Evolutionary conservation across 2,888 invertebrate species (phyloP).

Genomic region (Xylophagus ater): DNA sequence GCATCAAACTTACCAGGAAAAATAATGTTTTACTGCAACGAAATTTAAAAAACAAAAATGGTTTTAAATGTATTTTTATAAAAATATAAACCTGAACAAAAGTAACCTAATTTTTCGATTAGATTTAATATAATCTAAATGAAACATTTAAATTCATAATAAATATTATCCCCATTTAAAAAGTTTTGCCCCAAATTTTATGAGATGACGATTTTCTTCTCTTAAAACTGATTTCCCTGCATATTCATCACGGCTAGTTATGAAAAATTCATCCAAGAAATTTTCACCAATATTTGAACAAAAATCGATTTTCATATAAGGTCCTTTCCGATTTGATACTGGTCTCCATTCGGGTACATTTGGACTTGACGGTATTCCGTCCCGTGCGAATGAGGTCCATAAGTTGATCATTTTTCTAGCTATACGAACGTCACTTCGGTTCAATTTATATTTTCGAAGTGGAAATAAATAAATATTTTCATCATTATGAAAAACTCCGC

Average conservation of each 20-base stretch:
- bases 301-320: constrained; percentile 3
- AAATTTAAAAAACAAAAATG: too few relatives aligned
- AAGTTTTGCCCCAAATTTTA: too few relatives aligned
- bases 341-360: constrained; percentile 13
- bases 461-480: constrained; percentile 42
- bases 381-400: constrained; percentile 20
- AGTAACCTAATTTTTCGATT: too few relatives aligned
- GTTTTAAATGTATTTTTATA: too few relatives aligned
- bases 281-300: background rate
- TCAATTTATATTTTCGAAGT: constrained; percentile 20
- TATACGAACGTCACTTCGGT: constrained; percentile 23
- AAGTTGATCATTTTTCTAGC: constrained; percentile 31
- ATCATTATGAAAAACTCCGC: constrained; percentile 41
- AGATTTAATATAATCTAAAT: too few relatives aligned
- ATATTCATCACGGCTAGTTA: constrained; percentile 3
- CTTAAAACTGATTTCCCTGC: background rate
- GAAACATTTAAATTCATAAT: too few relatives aligned
- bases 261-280: constrained; percentile 7
- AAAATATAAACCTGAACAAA: too few relatives aligned
- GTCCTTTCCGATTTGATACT: constrained; percentile 10
- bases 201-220: background rate
- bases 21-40: too few relatives aligned
- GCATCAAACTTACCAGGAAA: too few relatives aligned
- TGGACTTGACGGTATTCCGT: constrained; percentile 14
- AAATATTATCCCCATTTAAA: too few relatives aligned